Evolutionary conservation across 2,888 invertebrate genomes (phyloP), one percentile per base, ranked within the genome.

Genomic region (Steinernema scapterisci): DNA sequence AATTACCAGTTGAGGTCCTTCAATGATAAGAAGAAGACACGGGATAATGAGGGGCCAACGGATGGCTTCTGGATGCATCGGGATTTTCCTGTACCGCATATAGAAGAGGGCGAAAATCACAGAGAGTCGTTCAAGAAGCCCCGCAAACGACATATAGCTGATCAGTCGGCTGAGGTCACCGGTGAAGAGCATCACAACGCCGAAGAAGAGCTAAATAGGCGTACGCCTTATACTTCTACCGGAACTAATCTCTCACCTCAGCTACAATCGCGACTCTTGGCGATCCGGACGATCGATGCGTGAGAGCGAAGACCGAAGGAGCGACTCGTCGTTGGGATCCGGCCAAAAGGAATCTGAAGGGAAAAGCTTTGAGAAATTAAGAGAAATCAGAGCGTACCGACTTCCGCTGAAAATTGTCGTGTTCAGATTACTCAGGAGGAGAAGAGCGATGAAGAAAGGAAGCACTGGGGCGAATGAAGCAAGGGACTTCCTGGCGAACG

Each of bases 401-500:
- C 83, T 83, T 5, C 83, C 86, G 1, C 82, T 83, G 77, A 86
- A 86, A 79, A 86, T 80, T 1, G 84, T 86, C 27, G 78, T 77
- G 75, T 86, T 85, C 70, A 86, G 63, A 16, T 83, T 82, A 45
- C 86, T 86, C 38, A 86, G 71, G n/a, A 86, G 79, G 0, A 86
- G 81, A 51, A 86, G 75, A 9, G 82, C 81, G 9, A 86, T 83
- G 71, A 87, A 79, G 13, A 86, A 79, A 5, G 86, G 86, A 76
- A 86, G 83, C 0, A 81, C 77, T 71, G 78, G 81, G 9, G 76
- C 73, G 23, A 82, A 83, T 11, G 78, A 23, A 44, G 85, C 83
- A 2, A 86, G 78, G 0, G 85, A 79, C 23, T 76, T 74, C 7
- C 81, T 74, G 0, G 84, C 83, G 71, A 86, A 86, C 9, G 79